These are phyloP conservation scores for Caenorhabditis uteleia DNA, from an alignment of 2,888 invertebrate species.

Conservation along the genomic window DNA sequence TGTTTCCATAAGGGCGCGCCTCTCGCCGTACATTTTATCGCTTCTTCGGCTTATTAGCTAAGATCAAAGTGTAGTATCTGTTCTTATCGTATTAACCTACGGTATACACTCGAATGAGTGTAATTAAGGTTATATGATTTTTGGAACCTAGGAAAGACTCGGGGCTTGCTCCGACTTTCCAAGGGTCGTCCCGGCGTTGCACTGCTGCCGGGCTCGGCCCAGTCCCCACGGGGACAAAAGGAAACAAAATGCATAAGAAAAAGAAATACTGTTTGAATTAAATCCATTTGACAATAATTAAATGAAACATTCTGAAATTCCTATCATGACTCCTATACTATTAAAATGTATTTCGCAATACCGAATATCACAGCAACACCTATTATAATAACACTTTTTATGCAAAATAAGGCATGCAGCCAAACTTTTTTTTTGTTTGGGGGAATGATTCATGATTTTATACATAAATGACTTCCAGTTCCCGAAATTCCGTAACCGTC, in stretches of 20 bases:
- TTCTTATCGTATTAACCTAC: slow-evolving; percentile 19
- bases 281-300: slow-evolving; percentile 1
- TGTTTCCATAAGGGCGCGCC: no score
- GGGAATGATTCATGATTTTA: neutral
- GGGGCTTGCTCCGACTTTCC: slow-evolving; percentile 38
- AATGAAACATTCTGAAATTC: no score
- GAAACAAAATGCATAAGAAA: neutral
- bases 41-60: slow-evolving; percentile 9
- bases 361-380: neutral
- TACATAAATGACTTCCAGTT: slow-evolving; percentile 2
- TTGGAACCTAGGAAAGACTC: slow-evolving; percentile 3
- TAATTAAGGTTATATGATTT: slow-evolving; percentile 8
- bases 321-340: no score
- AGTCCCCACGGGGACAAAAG: slow-evolving; percentile 20
- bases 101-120: slow-evolving; percentile 9
- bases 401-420: no score
- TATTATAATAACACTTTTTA: no score
- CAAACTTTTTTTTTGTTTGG: neutral
- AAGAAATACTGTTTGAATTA: neutral
- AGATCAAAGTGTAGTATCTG: slow-evolving; percentile 14
- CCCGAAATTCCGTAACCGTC: slow-evolving; percentile 24
- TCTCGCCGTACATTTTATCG: no score
- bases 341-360: no score
- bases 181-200: slow-evolving; percentile 39
- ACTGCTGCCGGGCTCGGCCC: slow-evolving; percentile 37